These are phyloP conservation scores for Achatina immaculata DNA, from an alignment of 1,140 invertebrate genomes.

Conservation along the genomic window DNA sequence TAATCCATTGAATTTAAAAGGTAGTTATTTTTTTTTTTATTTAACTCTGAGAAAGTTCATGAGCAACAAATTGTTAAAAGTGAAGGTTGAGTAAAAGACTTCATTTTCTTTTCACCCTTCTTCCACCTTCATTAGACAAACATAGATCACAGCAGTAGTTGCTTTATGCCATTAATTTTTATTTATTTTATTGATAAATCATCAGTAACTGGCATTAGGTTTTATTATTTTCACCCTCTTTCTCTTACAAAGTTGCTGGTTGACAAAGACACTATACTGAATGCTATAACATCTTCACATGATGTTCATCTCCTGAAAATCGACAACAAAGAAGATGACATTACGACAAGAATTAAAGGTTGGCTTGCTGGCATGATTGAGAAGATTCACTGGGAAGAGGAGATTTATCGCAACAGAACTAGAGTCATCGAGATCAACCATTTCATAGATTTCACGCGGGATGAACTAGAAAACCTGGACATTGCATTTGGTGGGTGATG, in stretches of 20 bases:
- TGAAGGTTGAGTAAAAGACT: no score
- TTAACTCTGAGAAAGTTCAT: no score
- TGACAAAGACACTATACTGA: slow-evolving; percentile 81
- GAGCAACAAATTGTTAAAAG: no score
- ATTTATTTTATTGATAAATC: no score
- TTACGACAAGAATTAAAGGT: slow-evolving; percentile 78
- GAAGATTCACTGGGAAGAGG: slow-evolving; percentile 75
- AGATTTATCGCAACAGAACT: slow-evolving; percentile 80
- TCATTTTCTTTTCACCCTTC: no score
- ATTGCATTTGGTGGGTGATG: slow-evolving; percentile 42
- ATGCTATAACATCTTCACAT: slow-evolving; percentile 80
- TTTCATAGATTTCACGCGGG: slow-evolving; percentile 81
- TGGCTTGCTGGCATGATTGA: slow-evolving; percentile 77
- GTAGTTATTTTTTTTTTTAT: no score
- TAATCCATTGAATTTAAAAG: no score
- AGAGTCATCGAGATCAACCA: slow-evolving; percentile 87
- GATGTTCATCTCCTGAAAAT: slow-evolving; percentile 81
- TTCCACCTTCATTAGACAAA: no score
- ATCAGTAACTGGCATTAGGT: no score
- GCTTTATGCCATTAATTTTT: no score
- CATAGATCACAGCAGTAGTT: no score
- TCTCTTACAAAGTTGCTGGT: slow-evolving; percentile 75
- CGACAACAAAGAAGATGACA: slow-evolving; percentile 82
- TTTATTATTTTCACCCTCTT: no score
- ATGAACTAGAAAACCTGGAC: slow-evolving; percentile 76